Base-by-base conservation (phyloP, 2,888 invertebrate species). In the Labia minor region DNA sequence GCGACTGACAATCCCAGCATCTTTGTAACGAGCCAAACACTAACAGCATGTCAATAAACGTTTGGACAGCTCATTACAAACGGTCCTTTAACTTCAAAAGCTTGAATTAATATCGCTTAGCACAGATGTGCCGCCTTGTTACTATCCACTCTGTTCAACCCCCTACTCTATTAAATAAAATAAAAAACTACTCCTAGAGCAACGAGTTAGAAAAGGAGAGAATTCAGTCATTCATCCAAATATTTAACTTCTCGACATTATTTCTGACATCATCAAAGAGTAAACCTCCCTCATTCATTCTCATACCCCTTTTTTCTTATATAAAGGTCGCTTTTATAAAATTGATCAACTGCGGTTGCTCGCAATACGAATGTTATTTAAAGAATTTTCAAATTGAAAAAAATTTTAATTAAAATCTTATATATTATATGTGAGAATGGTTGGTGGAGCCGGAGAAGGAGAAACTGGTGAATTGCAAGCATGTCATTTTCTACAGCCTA, bases 1-100 rank as follows among this genome's bases (percentile, higher is more conserved):
- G 49, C 14, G 6, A 14, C n/a, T 49, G 49, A 49, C 49, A 49
- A 49, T 3, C 2, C 3, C 6, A 49, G 49, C 6, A 49, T 49
- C 49, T 49, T 49, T 49, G 49, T 49, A 49, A 49, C 49, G 49
- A 49, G 49, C 6, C 49, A 49, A 49, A 49, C 49, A 49, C 49
- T 14, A 49, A 49, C 8, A 14, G 49, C 49, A 49, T 49, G 49
- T 49, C 49, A 49, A 49, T 49, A 49, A 14, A 4, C 49, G 49
- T 49, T 49, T 49, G 49, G 49, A 14, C 49, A 49, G 49, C 49
- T 49, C 49, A 49, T 49, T 49, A 49, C 6, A 49, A 4, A 49
- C 49, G 49, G 49, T 14, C 49, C 49, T 49, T 49, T 49, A 14
- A 14, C 49, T 49, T 16, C 49, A 49, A 49, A 49, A 49, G 49